A percentile compares a stretch with the other conserved stretches of the same genome.
Conservation (phyloP, 1,140 invertebrate genomes). For the Pogonomyrmex barbatus region DNA sequence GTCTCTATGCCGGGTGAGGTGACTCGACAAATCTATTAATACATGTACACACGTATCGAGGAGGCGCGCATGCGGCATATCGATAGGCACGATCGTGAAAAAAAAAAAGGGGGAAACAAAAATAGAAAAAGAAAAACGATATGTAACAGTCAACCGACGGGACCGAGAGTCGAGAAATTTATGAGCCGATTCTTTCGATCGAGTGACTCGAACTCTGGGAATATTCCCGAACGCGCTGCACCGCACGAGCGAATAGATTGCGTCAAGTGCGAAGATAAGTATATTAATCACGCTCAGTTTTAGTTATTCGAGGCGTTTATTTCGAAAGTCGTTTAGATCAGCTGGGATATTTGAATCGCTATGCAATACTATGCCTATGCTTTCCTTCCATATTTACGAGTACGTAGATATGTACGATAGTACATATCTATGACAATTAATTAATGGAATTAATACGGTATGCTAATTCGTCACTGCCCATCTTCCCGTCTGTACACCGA, state of each 20-base stretch:
- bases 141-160: neutral
- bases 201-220: neutral
- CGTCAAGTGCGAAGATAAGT: conserved; percentile 50
- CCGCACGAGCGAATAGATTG: conserved; percentile 41
- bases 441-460: neutral
- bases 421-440: neutral
- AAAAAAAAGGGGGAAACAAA: neutral
- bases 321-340: conserved; percentile 54
- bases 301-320: conserved; percentile 47
- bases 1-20: conserved; percentile 23
- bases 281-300: conserved; percentile 51
- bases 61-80: neutral
- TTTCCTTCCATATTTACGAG: conserved; percentile 20
- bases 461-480: neutral
- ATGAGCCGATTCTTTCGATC: conserved; percentile 27
- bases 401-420: neutral
- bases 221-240: conserved; percentile 25
- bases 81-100: neutral
- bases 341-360: conserved; percentile 24
- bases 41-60: conserved; percentile 14
- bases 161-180: conserved; percentile 1
- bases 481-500: too few species aligned
- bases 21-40: conserved; percentile 51
- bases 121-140: neutral
- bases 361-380: neutral